These are phyloP conservation scores for Labeo catla DNA, from an alignment of 2,113 vertebrate genomes.

Conservation along the genomic window DNA sequence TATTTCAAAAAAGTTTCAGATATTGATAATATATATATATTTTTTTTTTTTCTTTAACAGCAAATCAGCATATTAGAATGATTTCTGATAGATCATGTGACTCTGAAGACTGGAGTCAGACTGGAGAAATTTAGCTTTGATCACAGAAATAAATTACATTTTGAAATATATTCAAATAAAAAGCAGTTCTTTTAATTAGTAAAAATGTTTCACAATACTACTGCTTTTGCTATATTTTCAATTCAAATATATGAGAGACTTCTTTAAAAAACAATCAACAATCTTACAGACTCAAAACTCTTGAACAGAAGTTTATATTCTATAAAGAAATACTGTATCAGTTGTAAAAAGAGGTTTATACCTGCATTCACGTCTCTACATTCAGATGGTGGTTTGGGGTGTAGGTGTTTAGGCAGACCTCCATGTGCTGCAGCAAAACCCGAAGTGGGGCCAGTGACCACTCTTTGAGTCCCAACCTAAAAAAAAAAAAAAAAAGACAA, in stretches of 20 bases:
- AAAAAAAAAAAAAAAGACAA: slow-evolving; percentile 55
- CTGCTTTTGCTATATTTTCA: not conserved
- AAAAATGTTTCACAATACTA: not conserved
- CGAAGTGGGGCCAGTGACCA: slow-evolving; percentile 60
- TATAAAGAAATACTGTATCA: not conserved
- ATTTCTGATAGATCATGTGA: not conserved
- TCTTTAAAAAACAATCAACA: too few relatives aligned
- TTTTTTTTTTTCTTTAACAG: too few relatives aligned
- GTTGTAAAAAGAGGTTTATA: slow-evolving; percentile 61
- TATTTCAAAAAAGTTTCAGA: too few relatives aligned
- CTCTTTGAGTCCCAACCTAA: slow-evolving; percentile 72
- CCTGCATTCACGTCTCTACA: slow-evolving; percentile 69
- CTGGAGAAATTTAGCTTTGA: not conserved
- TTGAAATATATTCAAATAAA: not conserved
- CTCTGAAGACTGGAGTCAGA: not conserved
- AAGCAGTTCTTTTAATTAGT: not conserved
- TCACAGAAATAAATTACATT: not conserved
- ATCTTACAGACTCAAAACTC: not conserved
- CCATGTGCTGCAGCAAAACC: slow-evolving; percentile 62
- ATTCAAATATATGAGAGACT: too few relatives aligned
- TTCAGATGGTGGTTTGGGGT: slow-evolving; percentile 63
- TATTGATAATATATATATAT: too few relatives aligned
- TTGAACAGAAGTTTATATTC: not conserved
- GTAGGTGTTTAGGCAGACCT: slow-evolving; percentile 46
- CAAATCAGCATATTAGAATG: not conserved